A percentile compares a stretch with the other conserved stretches of the same genome.
Evolutionary conservation across 2,797 vertebrate genomes (phyloP).

Genomic region (Antrozous pallidus): DNA sequence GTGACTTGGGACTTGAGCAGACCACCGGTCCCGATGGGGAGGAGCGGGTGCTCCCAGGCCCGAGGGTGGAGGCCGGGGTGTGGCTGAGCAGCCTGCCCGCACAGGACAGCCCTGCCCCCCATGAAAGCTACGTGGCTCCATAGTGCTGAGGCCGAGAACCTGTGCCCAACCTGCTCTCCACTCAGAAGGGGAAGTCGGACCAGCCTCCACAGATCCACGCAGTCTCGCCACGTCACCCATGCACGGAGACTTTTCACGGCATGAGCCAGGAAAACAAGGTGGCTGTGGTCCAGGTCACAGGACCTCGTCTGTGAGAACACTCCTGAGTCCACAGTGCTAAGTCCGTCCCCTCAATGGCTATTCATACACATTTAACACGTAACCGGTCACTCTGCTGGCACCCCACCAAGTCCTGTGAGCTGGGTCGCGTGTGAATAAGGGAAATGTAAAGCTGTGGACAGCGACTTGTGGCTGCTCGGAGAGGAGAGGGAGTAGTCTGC

Average conservation of each 20-base stretch:
- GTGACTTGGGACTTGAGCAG: background rate
- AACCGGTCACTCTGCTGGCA: background rate
- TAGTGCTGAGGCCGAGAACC: background rate
- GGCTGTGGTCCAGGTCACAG: too few relatives aligned
- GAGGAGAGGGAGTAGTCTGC: background rate
- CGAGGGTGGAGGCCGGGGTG: background rate
- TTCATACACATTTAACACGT: background rate
- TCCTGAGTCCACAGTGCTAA: background rate
- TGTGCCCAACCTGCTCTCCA: background rate
- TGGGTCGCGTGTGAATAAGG: background rate
- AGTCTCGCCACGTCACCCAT: background rate
- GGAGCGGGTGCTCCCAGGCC: background rate
- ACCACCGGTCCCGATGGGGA: too few relatives aligned
- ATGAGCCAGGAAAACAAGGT: background rate
- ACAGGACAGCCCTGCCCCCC: background rate
- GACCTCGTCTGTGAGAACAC: background rate
- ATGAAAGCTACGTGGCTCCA: background rate
- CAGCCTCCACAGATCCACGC: background rate
- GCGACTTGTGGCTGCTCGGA: background rate
- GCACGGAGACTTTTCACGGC: background rate
- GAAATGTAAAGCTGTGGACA: background rate
- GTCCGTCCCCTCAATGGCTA: background rate
- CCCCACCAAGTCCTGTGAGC: background rate
- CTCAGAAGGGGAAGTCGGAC: background rate
- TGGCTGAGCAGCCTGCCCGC: background rate